Evolutionary conservation across 2,113 vertebrate species (phyloP).

Genomic region (Gorsachius goisagi): DNA sequence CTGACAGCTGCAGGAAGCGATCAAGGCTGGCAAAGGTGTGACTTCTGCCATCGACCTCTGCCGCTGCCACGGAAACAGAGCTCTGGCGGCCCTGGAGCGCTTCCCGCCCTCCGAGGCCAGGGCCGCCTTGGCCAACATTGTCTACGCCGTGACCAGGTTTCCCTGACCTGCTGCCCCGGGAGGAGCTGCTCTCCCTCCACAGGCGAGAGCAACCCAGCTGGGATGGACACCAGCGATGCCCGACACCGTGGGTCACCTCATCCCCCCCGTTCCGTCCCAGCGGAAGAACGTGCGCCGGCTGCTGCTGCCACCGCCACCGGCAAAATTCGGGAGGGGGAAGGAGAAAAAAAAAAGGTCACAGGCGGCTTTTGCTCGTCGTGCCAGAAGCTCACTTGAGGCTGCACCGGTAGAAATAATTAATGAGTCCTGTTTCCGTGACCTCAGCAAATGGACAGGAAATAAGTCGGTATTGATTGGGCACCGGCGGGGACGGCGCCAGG

Average conservation of each 20-base stretch:
- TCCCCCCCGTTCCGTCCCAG: neutral
- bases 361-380: constrained; percentile 79
- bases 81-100: constrained; percentile 89
- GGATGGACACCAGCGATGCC: accelerated
- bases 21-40: constrained; percentile 92
- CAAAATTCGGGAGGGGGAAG: constrained; percentile 42
- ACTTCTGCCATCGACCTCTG: constrained; percentile 93
- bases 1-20: constrained; percentile 86
- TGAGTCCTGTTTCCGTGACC: constrained; percentile 89
- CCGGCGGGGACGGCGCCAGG: constrained; percentile 90
- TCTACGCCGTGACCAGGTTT: constrained; percentile 88
- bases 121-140: constrained; percentile 95
- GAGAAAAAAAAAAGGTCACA: constrained; percentile 77
- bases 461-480: constrained; percentile 95
- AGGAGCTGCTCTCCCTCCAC: neutral
- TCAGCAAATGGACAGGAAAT: constrained; percentile 99
- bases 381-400: constrained; percentile 89
- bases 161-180: constrained; percentile 68
- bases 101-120: constrained; percentile 95
- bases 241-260: neutral
- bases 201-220: neutral
- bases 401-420: constrained; percentile 97
- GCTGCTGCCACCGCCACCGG: neutral
- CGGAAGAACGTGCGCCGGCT: accelerated
- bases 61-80: constrained; percentile 92